A percentile compares a stretch with the other conserved stretches of the same genome.
phyloP scores from a whole-genome alignment of 2,888 invertebrate genomes.

The Epicampocera succincta region DNA sequence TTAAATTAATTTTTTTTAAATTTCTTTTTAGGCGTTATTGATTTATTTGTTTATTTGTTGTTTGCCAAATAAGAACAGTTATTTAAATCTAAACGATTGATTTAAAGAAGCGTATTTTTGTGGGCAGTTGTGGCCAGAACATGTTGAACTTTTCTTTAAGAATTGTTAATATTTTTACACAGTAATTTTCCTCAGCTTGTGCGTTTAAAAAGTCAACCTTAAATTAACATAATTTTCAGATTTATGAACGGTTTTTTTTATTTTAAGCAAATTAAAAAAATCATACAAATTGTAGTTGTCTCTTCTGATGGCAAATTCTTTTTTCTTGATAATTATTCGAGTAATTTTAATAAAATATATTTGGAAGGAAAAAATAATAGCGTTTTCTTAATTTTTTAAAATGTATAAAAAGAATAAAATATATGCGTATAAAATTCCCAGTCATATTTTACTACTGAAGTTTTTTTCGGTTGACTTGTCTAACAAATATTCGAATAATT shows the following conservation, averaged over 20 bases:
- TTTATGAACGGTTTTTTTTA: slow-evolving; percentile 49
- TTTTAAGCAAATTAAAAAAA: slow-evolving; percentile 16
- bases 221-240: slow-evolving; percentile 65
- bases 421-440: no score
- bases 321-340: no score
- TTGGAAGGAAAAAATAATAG: no score
- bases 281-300: slow-evolving; percentile 43
- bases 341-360: no score
- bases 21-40: slow-evolving; percentile 33
- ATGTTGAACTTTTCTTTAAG: not conserved
- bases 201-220: slow-evolving; percentile 6
- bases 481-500: no score
- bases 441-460: no score
- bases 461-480: no score
- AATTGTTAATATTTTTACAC: not conserved
- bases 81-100: no score
- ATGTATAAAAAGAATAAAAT: no score
- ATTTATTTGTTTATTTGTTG: slow-evolving; percentile 9
- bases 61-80: no score
- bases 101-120: not conserved
- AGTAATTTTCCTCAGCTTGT: slow-evolving; percentile 17
- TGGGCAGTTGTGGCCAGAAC: not conserved
- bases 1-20: slow-evolving; percentile 19
- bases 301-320: no score
- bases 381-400: no score